phyloP scores from a whole-genome alignment of 2,797 vertebrate species.

The Mormyrus proboscirostris region DNA sequence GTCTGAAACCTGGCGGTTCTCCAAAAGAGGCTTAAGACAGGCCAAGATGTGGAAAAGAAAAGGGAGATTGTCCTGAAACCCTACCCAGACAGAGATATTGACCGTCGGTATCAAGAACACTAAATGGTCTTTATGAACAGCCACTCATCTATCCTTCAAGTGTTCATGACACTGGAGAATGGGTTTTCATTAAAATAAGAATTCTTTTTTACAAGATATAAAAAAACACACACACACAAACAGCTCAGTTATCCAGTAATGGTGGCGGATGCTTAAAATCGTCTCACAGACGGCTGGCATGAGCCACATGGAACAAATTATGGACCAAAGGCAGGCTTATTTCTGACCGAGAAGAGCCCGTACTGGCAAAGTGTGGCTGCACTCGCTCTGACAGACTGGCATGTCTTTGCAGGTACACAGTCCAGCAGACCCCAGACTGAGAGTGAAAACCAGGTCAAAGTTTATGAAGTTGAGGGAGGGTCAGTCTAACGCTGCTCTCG shows the following conservation, averaged over 20 bases:
- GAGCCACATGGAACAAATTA: not conserved
- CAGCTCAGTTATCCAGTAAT: not conserved
- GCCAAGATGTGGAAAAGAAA: not conserved
- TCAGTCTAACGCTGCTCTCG: not conserved
- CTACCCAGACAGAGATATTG: not conserved
- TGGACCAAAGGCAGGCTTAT: not conserved
- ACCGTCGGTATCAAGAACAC: not conserved
- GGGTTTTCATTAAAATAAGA: not conserved
- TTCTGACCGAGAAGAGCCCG: not conserved
- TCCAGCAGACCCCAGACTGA: not conserved
- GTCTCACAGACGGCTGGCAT: not conserved
- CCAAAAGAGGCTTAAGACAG: not conserved
- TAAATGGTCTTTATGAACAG: not conserved
- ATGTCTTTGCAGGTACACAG: not conserved
- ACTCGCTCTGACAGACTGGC: not conserved
- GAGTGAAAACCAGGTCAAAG: not conserved
- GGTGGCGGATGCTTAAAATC: not conserved
- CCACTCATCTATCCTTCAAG: not conserved
- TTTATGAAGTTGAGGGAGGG: not conserved
- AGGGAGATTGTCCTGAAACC: not conserved
- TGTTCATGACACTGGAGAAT: not conserved
- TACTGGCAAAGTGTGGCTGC: not conserved
- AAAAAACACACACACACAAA: not conserved
- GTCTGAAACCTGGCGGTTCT: not conserved
- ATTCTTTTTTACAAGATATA: not conserved